phyloP scores from a whole-genome alignment of 2,888 invertebrate genomes.

The Limnephilus lunatus region DNA sequence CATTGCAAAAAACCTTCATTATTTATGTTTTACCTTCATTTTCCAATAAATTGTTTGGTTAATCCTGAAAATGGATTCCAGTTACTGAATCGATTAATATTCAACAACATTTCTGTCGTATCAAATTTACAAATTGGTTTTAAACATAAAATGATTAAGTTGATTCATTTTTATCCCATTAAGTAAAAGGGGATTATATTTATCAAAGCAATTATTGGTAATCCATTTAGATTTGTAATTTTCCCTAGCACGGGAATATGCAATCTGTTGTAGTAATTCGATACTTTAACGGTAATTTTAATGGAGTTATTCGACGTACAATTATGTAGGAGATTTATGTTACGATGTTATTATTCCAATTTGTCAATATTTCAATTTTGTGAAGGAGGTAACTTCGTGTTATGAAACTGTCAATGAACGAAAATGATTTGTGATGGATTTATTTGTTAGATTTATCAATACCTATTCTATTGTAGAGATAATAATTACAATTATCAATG shows the following conservation, averaged over 20 bases:
- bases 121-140: neutral
- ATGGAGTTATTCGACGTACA: neutral
- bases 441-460: neutral
- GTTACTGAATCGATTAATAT: neutral
- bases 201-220: neutral
- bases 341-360: neutral
- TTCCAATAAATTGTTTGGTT: neutral
- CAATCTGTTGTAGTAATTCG: neutral
- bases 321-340: neutral
- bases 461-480: no score
- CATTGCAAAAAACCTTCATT: neutral
- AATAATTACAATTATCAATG: no score
- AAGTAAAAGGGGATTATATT: neutral
- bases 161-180: neutral
- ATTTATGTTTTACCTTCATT: neutral
- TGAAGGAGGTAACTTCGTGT: neutral
- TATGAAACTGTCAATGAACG: neutral
- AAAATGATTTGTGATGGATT: neutral
- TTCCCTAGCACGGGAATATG: neutral
- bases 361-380: neutral
- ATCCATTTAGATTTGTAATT: neutral
- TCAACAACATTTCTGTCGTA: neutral
- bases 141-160: neutral
- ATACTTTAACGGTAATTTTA: neutral
- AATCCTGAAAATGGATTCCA: neutral